These are phyloP conservation scores for Diphyllodes magnificus DNA, from an alignment of 2,113 vertebrate genomes.

Conservation along the genomic window DNA sequence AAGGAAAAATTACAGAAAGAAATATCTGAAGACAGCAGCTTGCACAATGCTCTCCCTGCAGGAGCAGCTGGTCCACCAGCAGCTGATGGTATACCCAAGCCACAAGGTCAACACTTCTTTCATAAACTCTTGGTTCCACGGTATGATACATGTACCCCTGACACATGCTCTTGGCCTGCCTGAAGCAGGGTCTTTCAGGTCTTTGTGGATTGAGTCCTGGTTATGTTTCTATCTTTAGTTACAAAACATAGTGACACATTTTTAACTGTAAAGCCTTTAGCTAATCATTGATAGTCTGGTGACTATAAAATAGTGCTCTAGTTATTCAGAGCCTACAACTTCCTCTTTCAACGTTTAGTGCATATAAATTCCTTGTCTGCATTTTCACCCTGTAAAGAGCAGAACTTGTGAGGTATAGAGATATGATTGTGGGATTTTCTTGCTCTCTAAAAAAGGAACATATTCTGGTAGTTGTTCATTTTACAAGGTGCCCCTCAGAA, in stretches of 20 bases:
- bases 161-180: not conserved
- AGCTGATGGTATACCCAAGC: not conserved
- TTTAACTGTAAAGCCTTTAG: not conserved
- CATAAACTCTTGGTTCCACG: not conserved
- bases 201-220: not conserved
- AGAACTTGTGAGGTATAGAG: not conserved
- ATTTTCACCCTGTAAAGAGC: not conserved
- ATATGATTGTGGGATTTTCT: not conserved
- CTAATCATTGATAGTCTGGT: not conserved
- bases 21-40: not conserved
- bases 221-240: not conserved
- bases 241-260: not conserved
- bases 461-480: not conserved
- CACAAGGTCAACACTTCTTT: not conserved
- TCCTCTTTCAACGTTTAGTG: not conserved
- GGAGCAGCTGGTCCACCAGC: not conserved
- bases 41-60: not conserved
- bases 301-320: not conserved
- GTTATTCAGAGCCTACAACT: not conserved
- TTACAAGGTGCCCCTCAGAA: not conserved
- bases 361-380: not conserved
- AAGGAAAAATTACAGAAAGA: not conserved
- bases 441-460: not conserved
- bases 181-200: not conserved
- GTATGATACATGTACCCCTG: not conserved